Evolutionary conservation across 23 tunicate species (phyloP).

Genomic region (Botrylloides violaceus): DNA sequence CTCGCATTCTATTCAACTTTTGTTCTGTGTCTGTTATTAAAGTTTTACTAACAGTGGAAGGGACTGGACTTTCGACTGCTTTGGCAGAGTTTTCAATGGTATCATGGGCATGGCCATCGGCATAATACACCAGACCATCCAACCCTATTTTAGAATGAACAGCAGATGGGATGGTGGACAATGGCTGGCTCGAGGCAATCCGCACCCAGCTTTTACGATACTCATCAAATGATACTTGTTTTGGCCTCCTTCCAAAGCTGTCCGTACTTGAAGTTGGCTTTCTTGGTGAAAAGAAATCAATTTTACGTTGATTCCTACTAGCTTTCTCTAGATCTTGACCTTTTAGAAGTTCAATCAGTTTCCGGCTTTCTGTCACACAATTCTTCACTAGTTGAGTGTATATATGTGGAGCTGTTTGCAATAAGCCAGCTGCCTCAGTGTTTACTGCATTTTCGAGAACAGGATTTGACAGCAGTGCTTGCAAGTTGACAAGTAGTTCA

Average conservation of each 20-base stretch:
- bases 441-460: conserved; percentile 62
- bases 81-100: not conserved
- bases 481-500: not conserved
- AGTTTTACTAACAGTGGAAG: conserved; percentile 1
- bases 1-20: conserved; percentile 39
- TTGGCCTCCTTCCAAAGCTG: conserved; percentile 23
- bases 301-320: not conserved
- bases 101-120: not conserved
- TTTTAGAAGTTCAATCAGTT: conserved; percentile 23
- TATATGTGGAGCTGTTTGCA: conserved; percentile 31
- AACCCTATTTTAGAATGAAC: not conserved
- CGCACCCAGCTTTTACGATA: conserved; percentile 66
- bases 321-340: conserved; percentile 22
- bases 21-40: conserved; percentile 20
- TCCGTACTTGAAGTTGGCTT: not conserved
- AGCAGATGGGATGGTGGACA: not conserved
- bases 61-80: not conserved
- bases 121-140: too few species aligned
- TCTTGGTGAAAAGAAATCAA: not conserved
- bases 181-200: conserved; percentile 62
- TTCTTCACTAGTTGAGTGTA: conserved; percentile 44
- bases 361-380: conserved; percentile 60
- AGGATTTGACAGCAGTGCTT: conserved; percentile 60
- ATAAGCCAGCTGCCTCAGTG: conserved; percentile 45
- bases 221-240: conserved; percentile 78